Conservation (phyloP, 1,140 invertebrate genomes). For the Cydia fagiglandana region DNA sequence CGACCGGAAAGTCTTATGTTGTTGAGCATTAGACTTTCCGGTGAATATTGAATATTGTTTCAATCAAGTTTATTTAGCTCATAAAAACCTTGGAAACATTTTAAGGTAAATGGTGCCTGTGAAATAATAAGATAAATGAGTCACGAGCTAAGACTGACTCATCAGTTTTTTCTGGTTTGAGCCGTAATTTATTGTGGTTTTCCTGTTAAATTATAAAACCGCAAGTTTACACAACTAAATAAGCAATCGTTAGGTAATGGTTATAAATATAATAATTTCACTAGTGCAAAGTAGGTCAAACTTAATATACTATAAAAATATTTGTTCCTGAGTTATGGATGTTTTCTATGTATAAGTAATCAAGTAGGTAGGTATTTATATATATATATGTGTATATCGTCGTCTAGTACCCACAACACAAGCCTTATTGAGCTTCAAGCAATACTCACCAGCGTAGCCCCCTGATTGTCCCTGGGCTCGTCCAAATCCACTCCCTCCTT, state of each 20-base stretch:
- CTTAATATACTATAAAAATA: too few relatives aligned
- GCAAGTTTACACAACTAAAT: conserved; percentile 42
- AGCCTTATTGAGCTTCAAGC: too few relatives aligned
- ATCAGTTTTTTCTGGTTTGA: background rate
- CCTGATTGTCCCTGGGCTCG: conserved; percentile 88
- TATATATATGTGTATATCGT: too few relatives aligned
- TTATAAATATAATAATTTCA: too few relatives aligned
- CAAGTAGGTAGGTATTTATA: too few relatives aligned
- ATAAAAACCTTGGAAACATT: background rate
- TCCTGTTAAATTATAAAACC: conserved; percentile 16
- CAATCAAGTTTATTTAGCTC: background rate
- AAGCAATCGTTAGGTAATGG: background rate
- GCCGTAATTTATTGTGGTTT: background rate
- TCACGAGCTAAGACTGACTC: background rate
- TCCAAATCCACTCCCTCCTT: conserved; percentile 90
- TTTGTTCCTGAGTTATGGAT: too few relatives aligned
- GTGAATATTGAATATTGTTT: background rate
- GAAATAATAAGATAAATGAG: background rate
- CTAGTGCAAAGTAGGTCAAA: too few relatives aligned
- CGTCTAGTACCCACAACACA: too few relatives aligned
- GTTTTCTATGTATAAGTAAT: too few relatives aligned
- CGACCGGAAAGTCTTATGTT: too few relatives aligned
- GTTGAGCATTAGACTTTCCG: too few relatives aligned
- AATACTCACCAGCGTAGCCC: conserved; percentile 97
- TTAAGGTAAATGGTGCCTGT: background rate